Evolutionary conservation across 2,888 invertebrate genomes (phyloP).

Genomic region (Coenonympha arcania): DNA sequence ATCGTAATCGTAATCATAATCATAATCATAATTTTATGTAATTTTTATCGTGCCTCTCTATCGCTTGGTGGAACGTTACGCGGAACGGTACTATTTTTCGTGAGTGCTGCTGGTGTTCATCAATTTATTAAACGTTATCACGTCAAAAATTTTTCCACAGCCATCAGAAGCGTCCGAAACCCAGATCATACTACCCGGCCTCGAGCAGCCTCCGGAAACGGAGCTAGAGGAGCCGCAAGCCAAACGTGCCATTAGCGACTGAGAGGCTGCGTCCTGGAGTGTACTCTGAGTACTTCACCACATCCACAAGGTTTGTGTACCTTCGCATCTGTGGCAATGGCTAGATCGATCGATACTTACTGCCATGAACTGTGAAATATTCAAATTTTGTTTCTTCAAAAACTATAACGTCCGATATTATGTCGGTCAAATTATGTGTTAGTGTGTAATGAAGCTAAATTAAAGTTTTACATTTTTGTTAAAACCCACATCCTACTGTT

Average conservation of each 20-base stretch:
- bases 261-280: slow-evolving; percentile 22
- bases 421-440: too few relatives aligned
- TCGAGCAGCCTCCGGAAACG: slow-evolving; percentile 67
- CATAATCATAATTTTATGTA: too few relatives aligned
- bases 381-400: neutral
- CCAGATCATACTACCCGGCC: slow-evolving; percentile 82
- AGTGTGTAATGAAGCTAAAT: too few relatives aligned
- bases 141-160: slow-evolving; percentile 53
- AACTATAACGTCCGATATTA: neutral
- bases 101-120: too few relatives aligned
- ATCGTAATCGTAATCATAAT: too few relatives aligned
- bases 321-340: slow-evolving; percentile 1
- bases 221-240: slow-evolving; percentile 59
- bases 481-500: too few relatives aligned
- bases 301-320: neutral
- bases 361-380: slow-evolving; percentile 2
- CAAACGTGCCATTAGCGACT: slow-evolving; percentile 44
- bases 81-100: too few relatives aligned
- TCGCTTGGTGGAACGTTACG: too few relatives aligned
- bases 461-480: too few relatives aligned
- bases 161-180: slow-evolving; percentile 87
- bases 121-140: too few relatives aligned
- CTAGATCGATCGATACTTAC: slow-evolving; percentile 5
- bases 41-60: too few relatives aligned
- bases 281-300: slow-evolving; percentile 22